phyloP scores from a whole-genome alignment of 2,888 invertebrate species.

The Phengaris arion region DNA sequence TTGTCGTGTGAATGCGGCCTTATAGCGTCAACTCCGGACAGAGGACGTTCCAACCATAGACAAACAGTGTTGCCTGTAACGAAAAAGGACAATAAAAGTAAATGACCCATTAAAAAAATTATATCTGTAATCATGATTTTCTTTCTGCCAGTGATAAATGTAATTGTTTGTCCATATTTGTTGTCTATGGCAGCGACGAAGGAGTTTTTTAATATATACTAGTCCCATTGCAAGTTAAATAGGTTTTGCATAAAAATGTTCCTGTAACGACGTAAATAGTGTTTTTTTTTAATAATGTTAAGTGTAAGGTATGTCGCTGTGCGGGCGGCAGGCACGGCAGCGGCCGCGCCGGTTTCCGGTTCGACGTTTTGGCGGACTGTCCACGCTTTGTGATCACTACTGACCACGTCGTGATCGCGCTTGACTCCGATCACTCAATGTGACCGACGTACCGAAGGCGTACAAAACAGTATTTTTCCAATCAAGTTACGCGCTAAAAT shows the following conservation, averaged over 20 bases:
- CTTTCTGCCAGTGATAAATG: background rate
- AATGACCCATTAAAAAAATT: background rate
- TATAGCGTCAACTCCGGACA: conserved; percentile 41
- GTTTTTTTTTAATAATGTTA: conserved; percentile 60
- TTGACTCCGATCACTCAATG: background rate
- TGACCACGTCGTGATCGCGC: background rate
- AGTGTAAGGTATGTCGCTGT: conserved; percentile 52
- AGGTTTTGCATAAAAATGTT: conserved; percentile 73
- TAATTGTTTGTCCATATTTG: background rate
- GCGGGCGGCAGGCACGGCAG: conserved; percentile 32
- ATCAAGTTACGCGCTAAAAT: background rate
- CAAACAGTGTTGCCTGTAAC: background rate
- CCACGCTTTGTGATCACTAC: background rate
- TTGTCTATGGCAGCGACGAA: conserved; percentile 25
- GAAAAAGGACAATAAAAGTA: background rate
- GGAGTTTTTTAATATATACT: conserved; percentile 63
- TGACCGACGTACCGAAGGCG: background rate
- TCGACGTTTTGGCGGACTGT: conserved; percentile 3
- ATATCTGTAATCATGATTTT: background rate
- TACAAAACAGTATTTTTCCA: conserved; percentile 8
- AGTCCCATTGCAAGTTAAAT: conserved; percentile 77
- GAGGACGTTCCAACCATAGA: background rate
- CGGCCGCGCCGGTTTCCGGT: conserved; percentile 21
- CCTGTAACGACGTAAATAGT: conserved; percentile 75
- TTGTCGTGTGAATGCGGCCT: conserved; percentile 73